Conservation (phyloP, 1,140 invertebrate species). For the Laupala kohalensis region DNA sequence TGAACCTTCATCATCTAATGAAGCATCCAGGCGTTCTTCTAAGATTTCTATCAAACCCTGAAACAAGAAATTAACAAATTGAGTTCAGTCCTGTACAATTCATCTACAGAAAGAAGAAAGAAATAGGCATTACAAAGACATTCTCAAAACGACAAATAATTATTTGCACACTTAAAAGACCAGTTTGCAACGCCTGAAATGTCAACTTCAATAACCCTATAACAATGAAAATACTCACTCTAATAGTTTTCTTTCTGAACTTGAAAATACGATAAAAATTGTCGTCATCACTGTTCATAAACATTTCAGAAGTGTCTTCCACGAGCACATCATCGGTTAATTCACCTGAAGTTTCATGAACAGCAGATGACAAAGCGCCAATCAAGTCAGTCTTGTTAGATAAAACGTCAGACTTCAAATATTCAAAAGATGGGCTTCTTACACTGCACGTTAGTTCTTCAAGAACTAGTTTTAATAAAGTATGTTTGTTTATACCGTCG, state of each 20-base stretch:
- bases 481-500: not conserved
- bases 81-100: too few species aligned
- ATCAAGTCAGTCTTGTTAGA: not conserved
- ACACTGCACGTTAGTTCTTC: not conserved
- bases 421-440: not conserved
- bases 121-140: not conserved
- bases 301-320: not conserved
- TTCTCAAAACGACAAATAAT: not conserved
- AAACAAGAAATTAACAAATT: too few species aligned
- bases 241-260: not conserved
- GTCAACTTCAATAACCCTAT: too few species aligned
- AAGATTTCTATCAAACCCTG: not conserved
- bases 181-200: too few species aligned
- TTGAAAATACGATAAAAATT: not conserved
- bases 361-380: not conserved
- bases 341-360: not conserved
- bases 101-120: too few species aligned
- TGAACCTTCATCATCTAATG: not conserved
- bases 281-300: not conserved
- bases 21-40: not conserved
- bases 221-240: not conserved
- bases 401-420: not conserved
- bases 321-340: not conserved
- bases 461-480: not conserved
- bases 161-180: too few species aligned